These are phyloP conservation scores for Drosophila dives DNA, from an alignment of 2,888 invertebrate species.

Conservation along the genomic window DNA sequence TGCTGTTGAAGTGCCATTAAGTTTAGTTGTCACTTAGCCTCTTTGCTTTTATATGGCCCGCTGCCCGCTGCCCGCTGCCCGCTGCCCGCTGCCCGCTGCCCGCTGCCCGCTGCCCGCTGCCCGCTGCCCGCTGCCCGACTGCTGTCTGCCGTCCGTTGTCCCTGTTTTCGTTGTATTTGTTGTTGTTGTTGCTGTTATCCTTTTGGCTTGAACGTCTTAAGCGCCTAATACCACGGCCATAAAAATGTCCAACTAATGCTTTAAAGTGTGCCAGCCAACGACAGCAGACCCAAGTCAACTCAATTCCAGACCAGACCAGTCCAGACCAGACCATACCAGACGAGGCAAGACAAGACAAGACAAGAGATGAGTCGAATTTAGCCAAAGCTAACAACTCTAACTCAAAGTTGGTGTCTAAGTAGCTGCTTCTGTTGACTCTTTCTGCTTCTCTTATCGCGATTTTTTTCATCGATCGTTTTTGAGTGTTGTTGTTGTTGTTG, in stretches of 20 bases:
- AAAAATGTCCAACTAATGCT: conserved; percentile 81
- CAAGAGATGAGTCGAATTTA: conserved; percentile 32
- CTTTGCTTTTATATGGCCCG: conserved; percentile 81
- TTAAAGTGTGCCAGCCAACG: conserved; percentile 77
- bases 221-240: conserved; percentile 81
- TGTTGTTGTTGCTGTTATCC: conserved; percentile 73
- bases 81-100: no score
- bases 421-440: conserved; percentile 25
- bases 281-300: conserved; percentile 50
- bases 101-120: no score
- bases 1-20: conserved; percentile 84
- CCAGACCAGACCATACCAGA: conserved; percentile 12
- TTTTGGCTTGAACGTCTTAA: conserved; percentile 81
- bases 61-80: no score
- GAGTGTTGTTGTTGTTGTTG: conserved; percentile 48
- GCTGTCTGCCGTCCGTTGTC: conserved; percentile 25
- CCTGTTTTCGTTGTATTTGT: conserved; percentile 26
- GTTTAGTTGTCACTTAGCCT: conserved; percentile 84
- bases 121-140: conserved; percentile 5
- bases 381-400: conserved; percentile 18
- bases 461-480: conserved; percentile 74
- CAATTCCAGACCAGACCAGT: conserved; percentile 24
- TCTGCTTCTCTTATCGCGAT: conserved; percentile 57
- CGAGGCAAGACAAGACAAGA: conserved; percentile 9
- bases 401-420: conserved; percentile 15